phyloP scores from a whole-genome alignment of 2,113 vertebrate genomes.

The Microcebus lehilahytsara region DNA sequence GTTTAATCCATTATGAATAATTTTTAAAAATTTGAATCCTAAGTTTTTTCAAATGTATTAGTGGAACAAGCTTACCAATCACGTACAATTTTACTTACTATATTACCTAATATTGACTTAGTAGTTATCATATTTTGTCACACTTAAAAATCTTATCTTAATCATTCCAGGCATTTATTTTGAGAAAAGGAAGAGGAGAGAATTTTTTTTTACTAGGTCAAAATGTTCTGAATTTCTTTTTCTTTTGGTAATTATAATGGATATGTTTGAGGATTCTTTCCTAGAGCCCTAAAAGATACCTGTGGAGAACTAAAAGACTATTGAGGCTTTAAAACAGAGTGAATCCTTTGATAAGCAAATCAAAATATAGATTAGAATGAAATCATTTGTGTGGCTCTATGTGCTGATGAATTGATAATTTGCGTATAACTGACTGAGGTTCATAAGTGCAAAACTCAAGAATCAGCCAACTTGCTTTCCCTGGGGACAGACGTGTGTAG shows the following conservation, averaged over 20 bases:
- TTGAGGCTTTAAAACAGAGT: not conserved
- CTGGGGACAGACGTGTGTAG: not conserved
- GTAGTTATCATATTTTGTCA: not conserved
- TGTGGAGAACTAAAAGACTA: conserved; percentile 13
- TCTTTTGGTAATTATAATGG: not conserved
- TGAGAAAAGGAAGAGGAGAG: not conserved
- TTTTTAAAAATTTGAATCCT: not conserved
- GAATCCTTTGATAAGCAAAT: conserved; percentile 50
- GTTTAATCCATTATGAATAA: conserved; percentile 34
- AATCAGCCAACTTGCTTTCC: not conserved
- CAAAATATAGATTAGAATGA: not conserved
- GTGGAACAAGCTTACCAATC: not conserved
- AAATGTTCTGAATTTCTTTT: not conserved
- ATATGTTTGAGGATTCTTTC: not conserved
- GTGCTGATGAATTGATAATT: conserved; percentile 21
- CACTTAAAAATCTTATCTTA: not conserved
- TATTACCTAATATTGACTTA: not conserved
- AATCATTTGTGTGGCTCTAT: not conserved
- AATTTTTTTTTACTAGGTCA: not conserved
- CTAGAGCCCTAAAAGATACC: not conserved
- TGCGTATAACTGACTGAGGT: not conserved
- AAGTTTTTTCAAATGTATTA: conserved; percentile 14
- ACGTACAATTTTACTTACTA: conserved; percentile 26
- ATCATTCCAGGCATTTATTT: conserved; percentile 33
- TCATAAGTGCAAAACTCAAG: not conserved